Evolutionary conservation across 2,888 invertebrate genomes (phyloP), one percentile per base, ranked within the genome.

Genomic region (Physocephala rufipes): DNA sequence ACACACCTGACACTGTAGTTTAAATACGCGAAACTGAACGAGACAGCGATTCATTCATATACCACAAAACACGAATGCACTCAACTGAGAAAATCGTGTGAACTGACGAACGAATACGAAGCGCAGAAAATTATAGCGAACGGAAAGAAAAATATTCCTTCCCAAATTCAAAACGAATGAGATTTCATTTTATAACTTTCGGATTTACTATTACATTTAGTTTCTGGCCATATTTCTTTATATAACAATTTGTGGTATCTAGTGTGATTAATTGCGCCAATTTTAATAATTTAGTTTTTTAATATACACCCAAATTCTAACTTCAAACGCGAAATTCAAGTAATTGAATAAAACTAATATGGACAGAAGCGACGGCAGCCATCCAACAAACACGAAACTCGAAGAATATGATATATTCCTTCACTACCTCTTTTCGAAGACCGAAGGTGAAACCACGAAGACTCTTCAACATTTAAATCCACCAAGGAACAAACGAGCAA

Each of bases 271-370:
- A 71, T 74, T 74, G 72, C 73, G 74, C 72, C 72, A 74, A 65
- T 55, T 72, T 66, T 74, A 71, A 66, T 45, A 73, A 72, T 76
- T 73, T 72, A 74, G 75, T 76, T 71, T 55, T 13, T 73, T 70
- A 71, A 71, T 71, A 67, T 73, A 73, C 70, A 62, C 70, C 71
- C 72, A 66, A 75, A 74, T 74, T 71, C 71, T 67, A 71, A 75
- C 71, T 73, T 76, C 74, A 70, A 73, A 77, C 73, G 74, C 73
- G 75, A 77, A 77, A 74, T 71, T 73, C 71, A 69, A 74, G 72
- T 74, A 71, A 74, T 74, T 70, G 74, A 74, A 72, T 71, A 75
- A 74, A 76, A 76, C 75, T 75, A 74, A 73, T 73, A 72, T 74
- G 74, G 73, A 74, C 74, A 68, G 68, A 67, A 67, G 28, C 71